Percentiles rank a stretch among this genome's conserved stretches.
These are phyloP conservation scores for Mercenaria mercenaria DNA, from an alignment of 1,140 invertebrate genomes.

Conservation along the genomic window DNA sequence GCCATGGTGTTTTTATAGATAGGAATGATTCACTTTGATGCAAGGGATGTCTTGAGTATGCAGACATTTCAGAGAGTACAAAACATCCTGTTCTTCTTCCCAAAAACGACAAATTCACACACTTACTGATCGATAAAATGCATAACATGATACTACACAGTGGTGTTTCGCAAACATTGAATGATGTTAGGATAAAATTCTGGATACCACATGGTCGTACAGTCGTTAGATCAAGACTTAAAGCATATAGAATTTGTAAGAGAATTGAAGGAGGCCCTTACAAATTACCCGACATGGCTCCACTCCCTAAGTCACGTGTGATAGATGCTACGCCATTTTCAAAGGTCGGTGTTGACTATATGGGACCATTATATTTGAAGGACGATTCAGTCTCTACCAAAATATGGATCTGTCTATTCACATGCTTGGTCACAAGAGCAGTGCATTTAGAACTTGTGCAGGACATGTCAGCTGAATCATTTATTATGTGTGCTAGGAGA, in stretches of 20 bases:
- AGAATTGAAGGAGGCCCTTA: constrained; percentile 9
- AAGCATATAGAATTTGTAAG: background rate
- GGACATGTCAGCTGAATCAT: constrained; percentile 31
- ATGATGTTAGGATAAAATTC: no score
- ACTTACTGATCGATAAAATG: no score
- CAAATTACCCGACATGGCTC: background rate
- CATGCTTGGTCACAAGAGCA: constrained; percentile 17
- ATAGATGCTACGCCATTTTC: background rate
- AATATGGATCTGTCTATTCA: background rate
- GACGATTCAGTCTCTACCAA: no score
- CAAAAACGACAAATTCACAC: no score
- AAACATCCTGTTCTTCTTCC: no score
- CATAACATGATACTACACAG: no score
- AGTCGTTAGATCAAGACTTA: background rate
- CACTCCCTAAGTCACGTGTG: constrained; percentile 12
- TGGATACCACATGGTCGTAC: constrained; percentile 16
- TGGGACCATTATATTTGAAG: background rate
- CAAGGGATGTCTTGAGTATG: background rate
- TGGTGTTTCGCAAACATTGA: no score
- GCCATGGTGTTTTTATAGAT: background rate
- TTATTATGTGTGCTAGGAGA: no score
- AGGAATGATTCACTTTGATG: background rate
- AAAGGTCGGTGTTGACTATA: constrained; percentile 3
- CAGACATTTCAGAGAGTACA: background rate
- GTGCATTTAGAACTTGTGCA: background rate